Base-by-base conservation (phyloP, 53 echinoderm and acorn worm species). In the Paelopatides confundens region DNA sequence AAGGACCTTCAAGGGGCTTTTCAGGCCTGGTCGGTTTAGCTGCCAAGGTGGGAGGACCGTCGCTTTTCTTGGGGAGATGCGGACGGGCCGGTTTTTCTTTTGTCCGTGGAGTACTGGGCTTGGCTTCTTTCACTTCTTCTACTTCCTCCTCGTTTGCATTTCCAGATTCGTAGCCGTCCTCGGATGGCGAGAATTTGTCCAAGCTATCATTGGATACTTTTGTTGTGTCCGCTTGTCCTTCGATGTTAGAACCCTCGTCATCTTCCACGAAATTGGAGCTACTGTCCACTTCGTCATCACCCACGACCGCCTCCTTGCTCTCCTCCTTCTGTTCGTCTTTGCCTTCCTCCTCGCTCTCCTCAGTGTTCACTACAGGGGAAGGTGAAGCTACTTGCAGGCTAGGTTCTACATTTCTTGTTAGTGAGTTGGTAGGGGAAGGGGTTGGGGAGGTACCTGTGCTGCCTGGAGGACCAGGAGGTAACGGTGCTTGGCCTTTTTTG, bases 321-420 rank as follows among this genome's bases (percentile, higher is more conserved):
- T 74, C 74, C 1, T 51, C 79, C 14, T 79, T 28, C 2, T 31
- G 27, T 10, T 14, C 52, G 0, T 79, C 52, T 12, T 79, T 53
- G 30, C 3, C 5, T 30, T 4, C 17, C 18, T 74, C 40, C 74
- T 74, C 74, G 40, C 27, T 74, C 47, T 38, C 74, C 27, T 35
- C 74, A 4, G 2, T 26, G 39, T n/a, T 39, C 11, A 27, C 13
- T 12, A 43, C 18, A 12, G 58, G 79, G 79, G 18, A 27, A 29
- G 28, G 79, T 26, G 33, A 48, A 23, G 53, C 31, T 14, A 33
- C 79, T 21, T 31, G 32, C 3, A 53, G 79, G 53, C 79, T 79
- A n/a, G 79, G 79, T 74, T 74, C 74, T 74, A 74, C 39, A 40
- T 74, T 74, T n/a, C 79, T 50, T 3, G 79, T 77, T 77, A 77